These are phyloP conservation scores for Petromus typicus DNA, from an alignment of 2,113 vertebrate genomes.

Conservation along the genomic window DNA sequence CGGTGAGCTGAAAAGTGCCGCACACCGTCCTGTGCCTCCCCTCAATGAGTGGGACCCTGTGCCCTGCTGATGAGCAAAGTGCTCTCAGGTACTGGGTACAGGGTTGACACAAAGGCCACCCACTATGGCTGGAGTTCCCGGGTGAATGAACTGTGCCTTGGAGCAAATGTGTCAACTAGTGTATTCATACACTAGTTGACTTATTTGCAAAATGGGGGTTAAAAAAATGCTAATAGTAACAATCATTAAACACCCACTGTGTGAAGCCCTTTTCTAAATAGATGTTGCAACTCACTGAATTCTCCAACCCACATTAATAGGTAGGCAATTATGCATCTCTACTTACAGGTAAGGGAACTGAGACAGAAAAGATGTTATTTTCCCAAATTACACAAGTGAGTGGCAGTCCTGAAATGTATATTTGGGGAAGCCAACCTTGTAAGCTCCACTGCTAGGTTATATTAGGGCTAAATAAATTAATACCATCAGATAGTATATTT, in stretches of 20 bases:
- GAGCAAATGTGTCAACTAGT: not conserved
- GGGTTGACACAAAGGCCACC: not conserved
- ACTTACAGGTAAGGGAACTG: not conserved
- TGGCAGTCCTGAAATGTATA: not conserved
- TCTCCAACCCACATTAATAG: not conserved
- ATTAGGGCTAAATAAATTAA: not conserved
- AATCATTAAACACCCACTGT: not conserved
- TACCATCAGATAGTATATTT: not conserved
- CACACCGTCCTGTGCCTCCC: not conserved
- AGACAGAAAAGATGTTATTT: not conserved
- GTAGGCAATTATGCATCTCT: not conserved
- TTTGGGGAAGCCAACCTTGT: not conserved
- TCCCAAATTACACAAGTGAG: not conserved
- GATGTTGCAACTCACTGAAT: not conserved
- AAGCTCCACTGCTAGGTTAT: not conserved
- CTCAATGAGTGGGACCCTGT: not conserved
- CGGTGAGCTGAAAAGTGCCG: not conserved
- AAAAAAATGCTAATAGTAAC: not conserved
- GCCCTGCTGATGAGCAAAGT: not conserved
- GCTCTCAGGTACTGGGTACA: no score
- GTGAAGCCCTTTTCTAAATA: not conserved
- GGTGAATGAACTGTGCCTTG: not conserved
- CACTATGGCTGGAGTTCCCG: not conserved
- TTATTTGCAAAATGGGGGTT: slow-evolving; percentile 2
- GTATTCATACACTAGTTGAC: not conserved